Base-by-base conservation (phyloP, 1,140 invertebrate species). In the fruit fly (Drosophila melanogaster) region DNA sequence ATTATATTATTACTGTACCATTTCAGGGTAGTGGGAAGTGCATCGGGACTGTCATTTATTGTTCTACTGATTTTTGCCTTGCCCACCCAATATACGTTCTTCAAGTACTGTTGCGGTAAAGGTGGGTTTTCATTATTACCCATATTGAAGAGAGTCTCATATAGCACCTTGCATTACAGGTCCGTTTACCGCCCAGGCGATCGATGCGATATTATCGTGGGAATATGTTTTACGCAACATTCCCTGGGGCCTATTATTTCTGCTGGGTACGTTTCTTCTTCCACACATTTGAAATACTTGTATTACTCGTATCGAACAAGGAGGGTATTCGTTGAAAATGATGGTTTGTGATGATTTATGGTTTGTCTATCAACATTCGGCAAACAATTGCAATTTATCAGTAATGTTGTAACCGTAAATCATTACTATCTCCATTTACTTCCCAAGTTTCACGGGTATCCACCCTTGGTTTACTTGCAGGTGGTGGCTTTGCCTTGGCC, bases 401-500 rank as follows among this genome's bases (percentile, higher is more conserved):
- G 24, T 22, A 2, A 22, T 22, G 19, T 22, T 22, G 19, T 26
- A 26, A 26, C 24, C 24, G 26, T 30, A 8, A 7, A 8, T 7
- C 26, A 26, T 6, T 30, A 6, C 26, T 30, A 6, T 30, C 26
- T 30, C 30, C 30, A 30, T 10, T 8, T 10, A 3, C 8, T 3
- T 30, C 7, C 7, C 30, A 8, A 7, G 30, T 10, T 8, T 7
- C 30, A 10, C 7, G 30, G 30, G 30, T 30, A 30, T 30, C 6
- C 24, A 6, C 24, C 24, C 24, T 26, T 30, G 30, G 8, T 30
- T 10, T 30, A 30, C 8, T 30, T 30, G 30, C 30, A 41, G 53
- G 97, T 35, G 97, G 96, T 24, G 97, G 97, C 0, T 98, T 98
- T 92, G 97, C 97, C 0, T 93, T 98, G 11, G 97, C 97, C 0